Conservation (phyloP, 2,113 vertebrate genomes). For the Albula goreensis region DNA sequence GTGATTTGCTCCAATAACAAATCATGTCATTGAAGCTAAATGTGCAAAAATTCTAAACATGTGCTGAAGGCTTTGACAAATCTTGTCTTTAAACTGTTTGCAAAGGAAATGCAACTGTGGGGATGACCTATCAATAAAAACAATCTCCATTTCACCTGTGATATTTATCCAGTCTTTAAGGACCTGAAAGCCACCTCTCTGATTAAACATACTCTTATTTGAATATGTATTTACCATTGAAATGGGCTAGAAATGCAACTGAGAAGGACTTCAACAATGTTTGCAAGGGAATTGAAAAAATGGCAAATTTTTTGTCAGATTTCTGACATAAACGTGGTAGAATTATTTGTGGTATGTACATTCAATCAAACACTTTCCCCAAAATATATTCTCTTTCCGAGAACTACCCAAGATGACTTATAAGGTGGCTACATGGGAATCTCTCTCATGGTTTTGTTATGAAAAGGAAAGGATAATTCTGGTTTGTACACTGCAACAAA, state of each 20-base stretch:
- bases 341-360: background rate
- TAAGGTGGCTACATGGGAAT: background rate
- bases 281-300: background rate
- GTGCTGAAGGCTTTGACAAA: too few relatives aligned
- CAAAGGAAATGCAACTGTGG: too few relatives aligned
- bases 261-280: too few relatives aligned
- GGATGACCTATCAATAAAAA: background rate
- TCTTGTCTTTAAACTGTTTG: too few relatives aligned
- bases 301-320: background rate
- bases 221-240: background rate
- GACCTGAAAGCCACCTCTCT: background rate
- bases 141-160: background rate
- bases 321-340: background rate
- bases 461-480: too few relatives aligned
- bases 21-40: too few relatives aligned
- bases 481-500: background rate
- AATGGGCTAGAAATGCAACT: background rate
- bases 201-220: background rate
- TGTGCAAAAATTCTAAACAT: too few relatives aligned
- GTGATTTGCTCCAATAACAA: too few relatives aligned
- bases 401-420: background rate
- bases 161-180: background rate
- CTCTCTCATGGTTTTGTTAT: too few relatives aligned
- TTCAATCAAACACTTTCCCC: background rate
- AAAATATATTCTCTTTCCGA: background rate